Evolutionary conservation across 2,113 vertebrate genomes (phyloP).

Genomic region (Himantopus leucocephalus): DNA sequence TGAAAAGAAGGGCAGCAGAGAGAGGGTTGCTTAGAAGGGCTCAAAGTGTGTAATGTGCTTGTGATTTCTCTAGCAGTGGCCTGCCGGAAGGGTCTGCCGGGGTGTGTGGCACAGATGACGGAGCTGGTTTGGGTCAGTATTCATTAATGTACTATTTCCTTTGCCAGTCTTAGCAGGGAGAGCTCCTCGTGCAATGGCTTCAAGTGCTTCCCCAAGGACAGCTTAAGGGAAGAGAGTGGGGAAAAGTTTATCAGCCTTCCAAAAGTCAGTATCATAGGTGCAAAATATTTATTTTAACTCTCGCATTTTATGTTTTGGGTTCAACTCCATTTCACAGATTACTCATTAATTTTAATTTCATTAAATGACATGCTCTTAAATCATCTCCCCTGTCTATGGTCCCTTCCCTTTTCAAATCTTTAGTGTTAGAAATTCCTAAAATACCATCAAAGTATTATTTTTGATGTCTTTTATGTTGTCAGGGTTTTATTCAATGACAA

Average conservation of each 20-base stretch:
- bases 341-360: background rate
- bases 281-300: background rate
- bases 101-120: fast-evolving
- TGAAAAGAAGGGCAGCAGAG: background rate
- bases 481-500: background rate
- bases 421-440: background rate
- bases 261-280: background rate
- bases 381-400: background rate
- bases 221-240: background rate
- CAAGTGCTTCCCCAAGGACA: background rate
- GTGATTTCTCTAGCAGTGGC: background rate
- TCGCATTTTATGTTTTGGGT: background rate
- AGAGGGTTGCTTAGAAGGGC: background rate
- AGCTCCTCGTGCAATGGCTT: fast-evolving
- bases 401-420: background rate
- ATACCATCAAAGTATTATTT: background rate
- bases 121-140: background rate
- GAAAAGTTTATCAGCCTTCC: background rate
- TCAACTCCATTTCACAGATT: background rate
- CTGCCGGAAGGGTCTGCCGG: fast-evolving
- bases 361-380: background rate
- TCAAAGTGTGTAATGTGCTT: background rate
- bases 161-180: background rate
- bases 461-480: background rate
- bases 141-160: background rate